These are phyloP conservation scores for Lycorma delicatula DNA, from an alignment of 1,140 invertebrate species.

Conservation along the genomic window DNA sequence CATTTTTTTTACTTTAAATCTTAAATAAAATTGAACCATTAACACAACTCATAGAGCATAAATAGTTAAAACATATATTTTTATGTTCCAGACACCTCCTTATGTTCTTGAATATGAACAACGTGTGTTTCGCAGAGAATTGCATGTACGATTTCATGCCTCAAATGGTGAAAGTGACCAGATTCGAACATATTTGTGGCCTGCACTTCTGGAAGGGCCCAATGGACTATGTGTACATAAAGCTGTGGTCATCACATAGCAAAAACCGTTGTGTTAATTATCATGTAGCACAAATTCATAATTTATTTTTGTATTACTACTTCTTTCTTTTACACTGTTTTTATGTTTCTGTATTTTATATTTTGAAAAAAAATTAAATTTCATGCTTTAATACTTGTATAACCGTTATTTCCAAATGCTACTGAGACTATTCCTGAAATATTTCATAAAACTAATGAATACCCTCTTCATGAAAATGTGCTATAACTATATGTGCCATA, in stretches of 20 bases:
- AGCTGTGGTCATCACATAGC: constrained; percentile 56
- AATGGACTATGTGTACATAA: constrained; percentile 58
- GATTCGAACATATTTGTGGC: constrained; percentile 63
- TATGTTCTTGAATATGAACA: constrained; percentile 49
- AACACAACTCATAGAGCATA: not conserved
- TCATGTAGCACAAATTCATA: not conserved
- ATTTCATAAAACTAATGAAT: not conserved
- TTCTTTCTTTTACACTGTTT: not conserved
- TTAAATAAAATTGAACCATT: not conserved
- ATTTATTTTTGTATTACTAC: not conserved
- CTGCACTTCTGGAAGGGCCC: constrained; percentile 51
- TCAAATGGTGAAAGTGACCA: constrained; percentile 47
- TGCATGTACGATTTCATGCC: constrained; percentile 54
- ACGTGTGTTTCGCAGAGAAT: constrained; percentile 45
- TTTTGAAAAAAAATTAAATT: not conserved
- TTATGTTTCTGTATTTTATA: not conserved
- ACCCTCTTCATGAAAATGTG: no score
- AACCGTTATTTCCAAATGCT: not conserved
- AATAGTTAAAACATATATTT: not conserved
- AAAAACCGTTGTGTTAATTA: not conserved
- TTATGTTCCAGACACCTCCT: constrained; percentile 40
- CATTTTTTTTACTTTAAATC: no score
- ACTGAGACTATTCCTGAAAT: not conserved
- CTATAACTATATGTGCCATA: no score
- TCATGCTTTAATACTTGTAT: not conserved